Evolutionary conservation across 2,888 invertebrate genomes (phyloP), one percentile per base, ranked within the genome.

Genomic region (Trisateles emortualis): DNA sequence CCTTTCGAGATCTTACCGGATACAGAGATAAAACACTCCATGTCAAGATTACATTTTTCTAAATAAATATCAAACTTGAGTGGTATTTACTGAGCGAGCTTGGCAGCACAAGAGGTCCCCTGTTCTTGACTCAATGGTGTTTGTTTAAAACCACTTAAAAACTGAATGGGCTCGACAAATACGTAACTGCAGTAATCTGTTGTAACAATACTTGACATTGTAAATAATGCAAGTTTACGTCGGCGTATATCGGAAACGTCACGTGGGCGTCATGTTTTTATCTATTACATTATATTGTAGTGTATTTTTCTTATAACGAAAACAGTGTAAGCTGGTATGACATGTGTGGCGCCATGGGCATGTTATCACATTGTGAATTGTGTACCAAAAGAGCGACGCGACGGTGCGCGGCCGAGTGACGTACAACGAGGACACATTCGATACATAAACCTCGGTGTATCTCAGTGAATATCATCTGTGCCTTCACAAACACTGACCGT

Each of bases 401-500:
- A 8, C 19, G 19, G 19, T 19, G 5, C 19, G 10, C 10, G 17
- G 17, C 22, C 40, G 45, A 56, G 51, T 64, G 68, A 66, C 67
- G 64, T 61, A 63, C 44, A 59, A 22, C 54, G 55, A 70, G 64
- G 63, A 60, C 68, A 64, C 36, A 52, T 56, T 67, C 71, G 73
- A 70, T 68, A 72, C 58, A 74, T 64, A 68, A 58, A 61, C 55
- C 51, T 57, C 57, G 43, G 85, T 81, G 83, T 86, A 86, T 87
- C 86, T 84, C 79, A 74, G 81, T 86, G 81, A 78, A 80, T 85
- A 81, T 85, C 81, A 74, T 76, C 77, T 72, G 73, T 64, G 72
- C 74, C 81, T 84, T 71, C 72, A 76, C 83, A 88, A 88, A 90
- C 89, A 88, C 90, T 91, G 91, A 90, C 91, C 90, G 85, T 70